These are phyloP conservation scores for Lateolabrax maculatus DNA, from an alignment of 2,797 vertebrate species.

Conservation along the genomic window DNA sequence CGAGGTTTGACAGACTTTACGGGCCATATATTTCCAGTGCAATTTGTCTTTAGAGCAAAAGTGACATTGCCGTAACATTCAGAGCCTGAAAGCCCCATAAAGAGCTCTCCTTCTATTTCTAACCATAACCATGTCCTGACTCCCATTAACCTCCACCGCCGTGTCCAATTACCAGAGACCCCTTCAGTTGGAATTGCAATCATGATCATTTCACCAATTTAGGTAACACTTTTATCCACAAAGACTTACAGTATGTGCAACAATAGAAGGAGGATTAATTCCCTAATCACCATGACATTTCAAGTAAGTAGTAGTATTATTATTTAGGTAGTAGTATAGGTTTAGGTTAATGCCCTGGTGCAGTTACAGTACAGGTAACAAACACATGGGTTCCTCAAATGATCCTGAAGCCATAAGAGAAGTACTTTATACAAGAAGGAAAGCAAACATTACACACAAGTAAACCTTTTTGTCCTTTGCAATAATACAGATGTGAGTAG, in stretches of 20 bases:
- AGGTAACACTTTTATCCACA: neutral
- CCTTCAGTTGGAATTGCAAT: conserved; percentile 31
- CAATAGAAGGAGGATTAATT: neutral
- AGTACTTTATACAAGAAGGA: neutral
- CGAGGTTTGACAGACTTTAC: conserved; percentile 85
- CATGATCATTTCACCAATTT: conserved; percentile 23
- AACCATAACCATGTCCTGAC: conserved; percentile 60
- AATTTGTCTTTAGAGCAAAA: conserved; percentile 86
- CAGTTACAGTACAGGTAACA: neutral
- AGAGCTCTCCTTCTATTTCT: conserved; percentile 72
- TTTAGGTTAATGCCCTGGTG: neutral
- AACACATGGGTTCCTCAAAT: neutral
- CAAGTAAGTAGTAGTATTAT: neutral
- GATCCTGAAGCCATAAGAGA: neutral
- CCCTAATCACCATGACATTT: neutral
- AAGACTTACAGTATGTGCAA: neutral
- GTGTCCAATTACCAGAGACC: conserved; percentile 51
- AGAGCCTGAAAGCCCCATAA: conserved; percentile 78
- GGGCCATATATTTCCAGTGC: conserved; percentile 83
- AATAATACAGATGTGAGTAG: neutral
- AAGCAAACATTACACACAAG: neutral
- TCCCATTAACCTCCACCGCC: conserved; percentile 54
- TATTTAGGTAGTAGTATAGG: neutral
- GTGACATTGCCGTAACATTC: conserved; percentile 78
- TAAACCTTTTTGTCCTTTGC: neutral